Percentiles rank a stretch among this genome's conserved stretches.
Conservation (phyloP, 2,888 invertebrate genomes). For the Neoitamus cyanurus region DNA sequence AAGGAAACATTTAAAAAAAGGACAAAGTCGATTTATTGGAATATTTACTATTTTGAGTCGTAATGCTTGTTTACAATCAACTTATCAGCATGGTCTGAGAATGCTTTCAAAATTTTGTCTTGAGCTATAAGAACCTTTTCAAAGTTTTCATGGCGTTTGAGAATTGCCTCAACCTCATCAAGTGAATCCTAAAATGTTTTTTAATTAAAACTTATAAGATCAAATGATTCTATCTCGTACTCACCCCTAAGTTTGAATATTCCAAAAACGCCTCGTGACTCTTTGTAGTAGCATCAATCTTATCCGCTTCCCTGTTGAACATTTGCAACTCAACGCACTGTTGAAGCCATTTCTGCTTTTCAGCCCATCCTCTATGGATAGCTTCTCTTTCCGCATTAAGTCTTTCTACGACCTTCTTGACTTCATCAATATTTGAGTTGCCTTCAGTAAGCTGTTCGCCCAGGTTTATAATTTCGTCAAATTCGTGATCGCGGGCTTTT, state of each 20-base stretch:
- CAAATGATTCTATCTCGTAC: constrained; percentile 55
- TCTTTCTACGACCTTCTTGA: constrained; percentile 78
- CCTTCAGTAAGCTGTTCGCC: constrained; percentile 79
- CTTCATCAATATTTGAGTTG: constrained; percentile 81
- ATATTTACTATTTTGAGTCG: constrained; percentile 79
- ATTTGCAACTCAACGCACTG: constrained; percentile 90
- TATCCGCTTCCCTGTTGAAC: constrained; percentile 96
- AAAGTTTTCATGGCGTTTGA: constrained; percentile 94
- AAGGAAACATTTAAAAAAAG: neutral
- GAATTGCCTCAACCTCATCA: constrained; percentile 90
- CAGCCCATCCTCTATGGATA: constrained; percentile 83
- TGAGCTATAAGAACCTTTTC: constrained; percentile 92
- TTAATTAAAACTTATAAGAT: neutral
- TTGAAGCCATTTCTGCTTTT: constrained; percentile 86
- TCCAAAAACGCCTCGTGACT: constrained; percentile 95
- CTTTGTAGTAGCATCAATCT: constrained; percentile 94
- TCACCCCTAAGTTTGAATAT: constrained; percentile 85
- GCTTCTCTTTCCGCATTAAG: constrained; percentile 81
- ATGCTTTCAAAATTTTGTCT: constrained; percentile 87
- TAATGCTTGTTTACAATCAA: constrained; percentile 84
- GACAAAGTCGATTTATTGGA: neutral
- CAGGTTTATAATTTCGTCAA: constrained; percentile 82
- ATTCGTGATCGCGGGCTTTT: constrained; percentile 88
- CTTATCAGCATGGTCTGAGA: constrained; percentile 84
- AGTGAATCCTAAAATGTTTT: constrained; percentile 75